These are phyloP conservation scores for Murina feae DNA, from an alignment of 2,113 vertebrate species.

Conservation along the genomic window DNA sequence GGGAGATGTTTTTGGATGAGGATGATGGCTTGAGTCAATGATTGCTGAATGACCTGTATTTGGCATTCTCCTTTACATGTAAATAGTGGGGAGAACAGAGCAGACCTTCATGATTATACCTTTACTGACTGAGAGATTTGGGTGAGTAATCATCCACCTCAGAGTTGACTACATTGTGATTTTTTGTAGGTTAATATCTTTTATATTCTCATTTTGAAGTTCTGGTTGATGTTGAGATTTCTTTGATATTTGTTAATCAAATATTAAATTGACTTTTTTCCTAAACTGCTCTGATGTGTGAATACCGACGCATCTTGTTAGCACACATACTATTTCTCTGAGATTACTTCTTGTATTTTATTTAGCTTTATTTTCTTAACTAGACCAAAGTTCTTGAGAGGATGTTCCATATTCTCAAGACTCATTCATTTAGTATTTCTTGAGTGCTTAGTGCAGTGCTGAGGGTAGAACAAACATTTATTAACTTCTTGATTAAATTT, in stretches of 20 bases:
- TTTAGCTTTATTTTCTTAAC: slow-evolving; percentile 31
- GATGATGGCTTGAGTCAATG: neutral
- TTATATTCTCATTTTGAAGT: neutral
- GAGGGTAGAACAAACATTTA: neutral
- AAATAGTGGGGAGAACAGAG: slow-evolving; percentile 48
- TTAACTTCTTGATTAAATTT: neutral
- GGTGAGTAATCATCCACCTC: neutral
- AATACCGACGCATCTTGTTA: neutral
- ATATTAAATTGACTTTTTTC: neutral
- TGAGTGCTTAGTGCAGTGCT: neutral
- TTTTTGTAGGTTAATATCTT: neutral
- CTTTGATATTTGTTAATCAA: neutral
- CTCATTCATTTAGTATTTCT: neutral
- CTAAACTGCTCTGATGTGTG: neutral
- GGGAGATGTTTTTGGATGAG: slow-evolving; percentile 17
- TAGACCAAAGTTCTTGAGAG: neutral
- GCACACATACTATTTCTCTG: neutral
- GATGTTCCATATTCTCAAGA: neutral
- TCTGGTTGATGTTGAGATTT: neutral
- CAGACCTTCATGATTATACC: slow-evolving; percentile 33
- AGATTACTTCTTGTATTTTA: neutral
- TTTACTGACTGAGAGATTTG: neutral
- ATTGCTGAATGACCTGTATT: neutral
- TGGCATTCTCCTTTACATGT: slow-evolving; percentile 29
- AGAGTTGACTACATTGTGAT: neutral